Conservation (phyloP, 1,140 invertebrate species). For the Zaprionus taronus region DNA sequence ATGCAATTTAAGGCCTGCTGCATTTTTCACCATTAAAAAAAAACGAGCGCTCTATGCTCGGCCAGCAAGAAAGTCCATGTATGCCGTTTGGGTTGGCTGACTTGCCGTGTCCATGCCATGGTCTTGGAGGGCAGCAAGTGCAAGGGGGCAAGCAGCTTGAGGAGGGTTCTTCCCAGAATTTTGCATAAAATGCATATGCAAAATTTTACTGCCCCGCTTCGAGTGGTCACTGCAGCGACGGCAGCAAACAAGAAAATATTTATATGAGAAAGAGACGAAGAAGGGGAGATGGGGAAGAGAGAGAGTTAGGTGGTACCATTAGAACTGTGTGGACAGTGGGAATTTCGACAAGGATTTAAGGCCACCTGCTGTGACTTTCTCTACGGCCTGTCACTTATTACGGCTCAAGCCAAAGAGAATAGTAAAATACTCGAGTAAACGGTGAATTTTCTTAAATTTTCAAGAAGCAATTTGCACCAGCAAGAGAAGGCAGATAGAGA, state of each 20-base stretch:
- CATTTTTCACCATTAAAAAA: conserved; percentile 71
- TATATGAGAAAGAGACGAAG: conserved; percentile 39
- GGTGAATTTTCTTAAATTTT: conserved; percentile 55
- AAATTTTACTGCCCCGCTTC: conserved; percentile 45
- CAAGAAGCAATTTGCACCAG: conserved; percentile 5
- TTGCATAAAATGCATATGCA: conserved; percentile 69
- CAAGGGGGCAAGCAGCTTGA: no score
- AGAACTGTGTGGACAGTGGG: conserved; percentile 41
- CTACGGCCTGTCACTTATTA: conserved; percentile 28
- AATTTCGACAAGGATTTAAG: conserved; percentile 59
- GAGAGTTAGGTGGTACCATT: conserved; percentile 35
- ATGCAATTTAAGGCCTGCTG: conserved; percentile 72
- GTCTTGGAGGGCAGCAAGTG: not conserved
- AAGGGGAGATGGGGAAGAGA: not conserved
- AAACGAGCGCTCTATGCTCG: conserved; percentile 32
- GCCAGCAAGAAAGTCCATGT: conserved; percentile 1
- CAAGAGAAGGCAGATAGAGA: not conserved
- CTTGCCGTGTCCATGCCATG: not conserved
- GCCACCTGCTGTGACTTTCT: conserved; percentile 30
- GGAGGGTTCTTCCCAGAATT: conserved; percentile 20
- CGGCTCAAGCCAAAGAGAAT: not conserved
- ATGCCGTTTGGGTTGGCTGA: not conserved
- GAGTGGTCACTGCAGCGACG: conserved; percentile 48
- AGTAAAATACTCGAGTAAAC: conserved; percentile 1
- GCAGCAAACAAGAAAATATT: conserved; percentile 60